Evolutionary conservation across 2,113 vertebrate species (phyloP).

Genomic region (Halcyon senegalensis): DNA sequence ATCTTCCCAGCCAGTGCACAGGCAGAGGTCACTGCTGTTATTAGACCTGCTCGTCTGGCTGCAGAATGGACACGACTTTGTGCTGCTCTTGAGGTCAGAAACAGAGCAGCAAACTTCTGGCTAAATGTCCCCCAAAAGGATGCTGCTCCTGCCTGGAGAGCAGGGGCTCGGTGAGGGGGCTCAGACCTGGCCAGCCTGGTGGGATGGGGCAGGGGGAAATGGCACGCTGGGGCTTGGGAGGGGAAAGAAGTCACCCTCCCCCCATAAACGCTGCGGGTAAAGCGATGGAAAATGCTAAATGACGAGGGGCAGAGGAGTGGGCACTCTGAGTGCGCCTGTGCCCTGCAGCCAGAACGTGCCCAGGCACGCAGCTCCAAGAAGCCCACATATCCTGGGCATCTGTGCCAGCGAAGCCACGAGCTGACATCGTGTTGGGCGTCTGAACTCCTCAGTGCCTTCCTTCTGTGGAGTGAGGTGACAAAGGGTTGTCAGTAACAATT

Average conservation of each 20-base stretch:
- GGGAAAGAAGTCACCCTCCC: background rate
- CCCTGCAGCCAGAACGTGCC: background rate
- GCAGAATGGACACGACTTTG: fast-evolving
- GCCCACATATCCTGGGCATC: background rate
- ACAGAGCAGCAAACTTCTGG: background rate
- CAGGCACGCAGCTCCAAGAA: background rate
- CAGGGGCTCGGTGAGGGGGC: background rate
- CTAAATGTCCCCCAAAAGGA: fast-evolving
- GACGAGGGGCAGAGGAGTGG: no score
- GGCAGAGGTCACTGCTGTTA: background rate
- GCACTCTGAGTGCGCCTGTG: background rate
- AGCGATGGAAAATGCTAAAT: background rate
- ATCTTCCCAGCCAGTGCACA: fast-evolving
- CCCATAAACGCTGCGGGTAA: background rate
- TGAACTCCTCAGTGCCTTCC: background rate
- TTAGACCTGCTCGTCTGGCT: fast-evolving
- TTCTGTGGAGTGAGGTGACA: constrained; percentile 23
- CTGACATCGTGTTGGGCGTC: background rate
- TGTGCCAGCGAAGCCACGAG: background rate
- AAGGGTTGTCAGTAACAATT: constrained; percentile 70
- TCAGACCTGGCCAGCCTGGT: fast-evolving
- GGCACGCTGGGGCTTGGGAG: background rate
- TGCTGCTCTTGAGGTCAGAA: background rate
- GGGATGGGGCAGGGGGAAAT: no score
- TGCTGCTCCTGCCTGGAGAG: fast-evolving